Base-by-base conservation (phyloP, 2,797 vertebrate species). In the Alauda arvensis region DNA sequence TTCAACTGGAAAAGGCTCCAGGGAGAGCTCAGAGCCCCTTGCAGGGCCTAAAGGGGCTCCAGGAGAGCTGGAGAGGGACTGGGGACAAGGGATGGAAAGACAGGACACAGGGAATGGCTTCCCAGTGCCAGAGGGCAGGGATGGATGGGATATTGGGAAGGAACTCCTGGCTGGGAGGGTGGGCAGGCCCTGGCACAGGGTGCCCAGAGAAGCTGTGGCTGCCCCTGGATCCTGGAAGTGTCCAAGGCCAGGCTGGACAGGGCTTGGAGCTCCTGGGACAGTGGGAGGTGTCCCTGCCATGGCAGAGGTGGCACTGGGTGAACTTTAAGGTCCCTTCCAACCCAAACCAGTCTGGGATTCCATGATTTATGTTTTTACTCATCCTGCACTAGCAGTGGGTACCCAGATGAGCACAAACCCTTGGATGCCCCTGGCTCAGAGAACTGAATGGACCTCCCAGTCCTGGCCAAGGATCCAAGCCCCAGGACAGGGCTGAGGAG, bases 101-200 rank as follows among this genome's bases (percentile, higher is more conserved):
- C 46, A 59, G 75, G 14, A 46, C 3, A 9, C 13, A 29, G 39
- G 17, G 52, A 46, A 71, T 78, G 59, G 45, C 45, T 84, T 43
- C 46, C 6, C 16, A 51, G 0, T 34, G 63, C 3, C 8, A 68
- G 13, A 68, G 37, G 31, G 31, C 20, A 51, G 37, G 16, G 15
- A 0, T 5, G 1, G 45, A 5, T 43, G 31, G 53, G 55, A 60
- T 2, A 17, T 3, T 42, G 14, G 59, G 37, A 18, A 56, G 23
- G 3, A 63, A 49, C 56, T 43, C 0, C 1, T 79, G 14, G 2
- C n/a, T 85, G 5, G 0, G 51, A 85, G 9, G 43, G 18, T 14
- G 28, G 18, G 0, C 0, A 37, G 37, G 7, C 1, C 4, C 55
- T 48, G 63, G 53, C 8, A 16, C 5, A 37, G 59, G 10, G 2